Base-by-base conservation (phyloP, 1,140 invertebrate genomes). In the Drosophila subobscura region DNA sequence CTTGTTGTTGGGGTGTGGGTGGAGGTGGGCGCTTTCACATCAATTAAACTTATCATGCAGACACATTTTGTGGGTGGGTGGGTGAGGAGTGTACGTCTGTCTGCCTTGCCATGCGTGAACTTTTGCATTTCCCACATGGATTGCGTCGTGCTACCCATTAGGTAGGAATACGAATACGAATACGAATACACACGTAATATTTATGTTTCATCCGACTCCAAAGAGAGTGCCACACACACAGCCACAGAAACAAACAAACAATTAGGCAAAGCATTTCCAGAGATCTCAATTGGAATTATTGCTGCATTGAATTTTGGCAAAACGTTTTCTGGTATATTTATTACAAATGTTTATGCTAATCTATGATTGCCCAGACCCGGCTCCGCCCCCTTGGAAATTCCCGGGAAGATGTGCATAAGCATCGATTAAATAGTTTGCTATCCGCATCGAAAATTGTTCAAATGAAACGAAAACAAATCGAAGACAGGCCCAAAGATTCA, bases 271-370 rank as follows among this genome's bases (percentile, higher is more conserved):
- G 50, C 60, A 58, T 64, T 55, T 61, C 44, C 60, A 70, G 66
- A 54, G 56, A 58, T 79, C 67, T 66, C 70, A 71, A 75, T 72
- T 72, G 67, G 50, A 74, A 79, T 71, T 64, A 83, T 61, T 79
- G 56, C 47, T 49, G 23, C 42, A 53, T 63, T 33, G 49, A 78
- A 72, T 55, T 79, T 57, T 60, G 54, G 54, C 54, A 16, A 10
- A 27, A 64, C 61, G 46, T 40, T 56, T 41, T 37, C 10, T 37
- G 40, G 56, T 55, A 72, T 65, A 72, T 65, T 75, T 76, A 83
- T 83, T 76, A 86, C 74, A 88, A 83, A 89, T 78, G 74, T 66
- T 88, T 68, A 68, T 86, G 74, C 66, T 88, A 88, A 88, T 88
- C 83, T 64, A 67, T 61, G 72, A 61, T 72, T 78, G 60, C 56